A percentile compares a stretch with the other conserved stretches of the same genome.
phyloP scores from a whole-genome alignment of 2,888 invertebrate genomes.

The Lottia scabra region DNA sequence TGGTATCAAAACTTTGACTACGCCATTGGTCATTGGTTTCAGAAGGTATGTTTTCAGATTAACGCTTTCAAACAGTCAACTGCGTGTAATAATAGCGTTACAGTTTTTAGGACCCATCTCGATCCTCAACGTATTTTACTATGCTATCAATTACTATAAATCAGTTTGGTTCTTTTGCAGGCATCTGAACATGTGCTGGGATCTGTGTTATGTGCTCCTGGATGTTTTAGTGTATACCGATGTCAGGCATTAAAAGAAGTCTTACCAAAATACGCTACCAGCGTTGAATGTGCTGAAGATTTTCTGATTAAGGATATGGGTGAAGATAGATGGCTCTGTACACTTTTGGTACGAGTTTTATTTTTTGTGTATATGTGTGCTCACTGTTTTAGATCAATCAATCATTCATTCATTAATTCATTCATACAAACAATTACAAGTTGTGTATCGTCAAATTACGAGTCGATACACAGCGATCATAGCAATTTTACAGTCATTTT shows the following conservation, averaged over 20 bases:
- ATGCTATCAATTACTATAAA: too few relatives aligned
- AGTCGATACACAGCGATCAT: too few relatives aligned
- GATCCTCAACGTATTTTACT: too few relatives aligned
- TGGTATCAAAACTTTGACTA: slow-evolving; percentile 66
- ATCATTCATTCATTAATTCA: too few relatives aligned
- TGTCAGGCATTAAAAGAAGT: slow-evolving; percentile 53
- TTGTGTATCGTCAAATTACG: too few relatives aligned
- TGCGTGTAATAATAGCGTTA: too few relatives aligned
- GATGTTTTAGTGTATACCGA: slow-evolving; percentile 65
- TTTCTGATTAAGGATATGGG: slow-evolving; percentile 65
- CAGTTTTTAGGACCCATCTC: too few relatives aligned
- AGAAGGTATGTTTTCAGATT: too few relatives aligned
- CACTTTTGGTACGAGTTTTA: slow-evolving; percentile 49
- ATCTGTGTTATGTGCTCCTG: slow-evolving; percentile 63
- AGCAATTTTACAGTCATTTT: too few relatives aligned
- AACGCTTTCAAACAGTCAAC: too few relatives aligned
- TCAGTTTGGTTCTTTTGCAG: too few relatives aligned
- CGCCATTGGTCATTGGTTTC: slow-evolving; percentile 65
- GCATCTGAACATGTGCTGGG: slow-evolving; percentile 63
- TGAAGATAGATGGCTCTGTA: slow-evolving; percentile 62
- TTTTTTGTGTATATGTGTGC: neutral
- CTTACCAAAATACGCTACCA: slow-evolving; percentile 51
- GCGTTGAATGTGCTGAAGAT: slow-evolving; percentile 52
- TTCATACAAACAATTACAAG: too few relatives aligned
- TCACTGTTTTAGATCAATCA: neutral